A percentile compares a stretch with the other conserved stretches of the same genome.
Conservation (phyloP, 2,888 invertebrate species). For the Aspidiotus rigidus region DNA sequence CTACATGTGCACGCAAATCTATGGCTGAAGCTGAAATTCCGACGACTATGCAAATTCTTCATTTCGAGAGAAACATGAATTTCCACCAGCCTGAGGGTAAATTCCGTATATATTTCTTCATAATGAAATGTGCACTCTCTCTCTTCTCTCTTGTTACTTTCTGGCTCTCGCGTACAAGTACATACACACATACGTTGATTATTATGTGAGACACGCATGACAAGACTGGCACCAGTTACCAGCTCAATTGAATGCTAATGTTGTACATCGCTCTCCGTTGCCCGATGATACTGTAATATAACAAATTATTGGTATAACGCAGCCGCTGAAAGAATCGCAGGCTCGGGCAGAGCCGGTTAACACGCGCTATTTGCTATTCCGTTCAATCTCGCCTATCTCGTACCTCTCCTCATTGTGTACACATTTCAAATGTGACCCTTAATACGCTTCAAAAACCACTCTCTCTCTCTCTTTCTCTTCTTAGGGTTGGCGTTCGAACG, state of each 20-base stretch:
- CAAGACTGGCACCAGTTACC: conserved; percentile 32
- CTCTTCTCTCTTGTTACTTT: neutral
- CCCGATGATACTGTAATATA: conserved; percentile 1
- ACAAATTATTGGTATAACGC: conserved; percentile 1
- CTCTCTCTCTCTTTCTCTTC: too few relatives aligned
- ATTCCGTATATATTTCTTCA: conserved; percentile 14
- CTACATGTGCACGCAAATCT: neutral
- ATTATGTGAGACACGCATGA: conserved; percentile 33
- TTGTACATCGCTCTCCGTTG: neutral
- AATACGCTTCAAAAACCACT: too few relatives aligned
- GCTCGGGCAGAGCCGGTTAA: neutral
- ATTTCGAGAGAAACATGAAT: conserved; percentile 22
- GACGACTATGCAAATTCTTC: conserved; percentile 27
- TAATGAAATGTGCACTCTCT: conserved; percentile 3
- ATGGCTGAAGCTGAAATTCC: conserved; percentile 11
- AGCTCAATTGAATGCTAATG: conserved; percentile 33
- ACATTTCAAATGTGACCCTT: too few relatives aligned
- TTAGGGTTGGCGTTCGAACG: too few relatives aligned
- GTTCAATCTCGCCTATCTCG: neutral
- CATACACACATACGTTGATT: conserved; percentile 20
- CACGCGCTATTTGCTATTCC: neutral
- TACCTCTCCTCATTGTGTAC: too few relatives aligned
- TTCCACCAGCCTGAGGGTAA: conserved; percentile 6
- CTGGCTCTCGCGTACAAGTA: neutral
- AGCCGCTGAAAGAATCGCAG: neutral